phyloP scores from a whole-genome alignment of 2,888 invertebrate species.

The Ophion ellenae region DNA sequence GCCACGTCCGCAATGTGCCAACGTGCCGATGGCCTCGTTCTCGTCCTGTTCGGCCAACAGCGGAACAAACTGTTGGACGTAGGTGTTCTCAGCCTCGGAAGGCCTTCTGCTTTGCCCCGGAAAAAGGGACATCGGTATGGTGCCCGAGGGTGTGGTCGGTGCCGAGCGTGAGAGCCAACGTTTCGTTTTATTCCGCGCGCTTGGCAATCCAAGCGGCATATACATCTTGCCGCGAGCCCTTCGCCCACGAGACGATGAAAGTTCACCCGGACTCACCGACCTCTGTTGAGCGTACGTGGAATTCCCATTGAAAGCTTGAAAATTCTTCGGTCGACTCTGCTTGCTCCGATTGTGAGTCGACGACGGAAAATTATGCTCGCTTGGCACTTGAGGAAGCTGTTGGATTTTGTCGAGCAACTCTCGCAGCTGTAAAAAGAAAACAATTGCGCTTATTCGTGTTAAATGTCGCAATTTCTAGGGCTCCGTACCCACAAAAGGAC shows the following conservation, averaged over 20 bases:
- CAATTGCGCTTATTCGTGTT: background rate
- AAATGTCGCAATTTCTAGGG: background rate
- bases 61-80: constrained; percentile 78
- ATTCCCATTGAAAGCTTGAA: constrained; percentile 73
- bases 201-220: constrained; percentile 83
- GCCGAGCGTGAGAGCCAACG: constrained; percentile 91
- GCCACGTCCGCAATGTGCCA: constrained; percentile 67
- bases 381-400: constrained; percentile 86
- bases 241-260: constrained; percentile 74
- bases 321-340: constrained; percentile 77
- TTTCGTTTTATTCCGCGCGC: constrained; percentile 76
- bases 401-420: constrained; percentile 90
- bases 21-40: constrained; percentile 71
- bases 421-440: constrained; percentile 80
- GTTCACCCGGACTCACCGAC: constrained; percentile 77
- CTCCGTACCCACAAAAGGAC: no score
- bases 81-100: constrained; percentile 74
- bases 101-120: constrained; percentile 83
- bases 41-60: constrained; percentile 81
- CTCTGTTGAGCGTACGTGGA: constrained; percentile 60
- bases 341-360: constrained; percentile 66
- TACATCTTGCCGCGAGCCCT: constrained; percentile 84
- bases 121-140: constrained; percentile 88
- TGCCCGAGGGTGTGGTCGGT: constrained; percentile 91
- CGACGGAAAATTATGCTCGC: constrained; percentile 72